Base-by-base conservation (phyloP, 2,797 vertebrate species). In the Molossus molossus region DNA sequence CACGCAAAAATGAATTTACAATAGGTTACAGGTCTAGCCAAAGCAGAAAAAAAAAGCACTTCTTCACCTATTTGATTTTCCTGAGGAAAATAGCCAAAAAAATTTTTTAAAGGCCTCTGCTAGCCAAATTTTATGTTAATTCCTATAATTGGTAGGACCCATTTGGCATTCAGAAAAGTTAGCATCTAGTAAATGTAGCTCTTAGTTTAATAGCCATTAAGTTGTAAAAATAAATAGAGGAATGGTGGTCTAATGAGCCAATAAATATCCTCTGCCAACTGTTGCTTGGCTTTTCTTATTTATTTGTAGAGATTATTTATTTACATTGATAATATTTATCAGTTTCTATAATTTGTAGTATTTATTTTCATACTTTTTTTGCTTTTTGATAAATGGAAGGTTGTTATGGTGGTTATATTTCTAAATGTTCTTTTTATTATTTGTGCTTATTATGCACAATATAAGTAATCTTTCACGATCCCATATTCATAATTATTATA, bases 81-180 rank as follows among this genome's bases (percentile, higher is more conserved):
- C 6, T 7, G 72, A 64, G 62, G 58, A 79, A 88, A 55, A 77
- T 6, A 79, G 64, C 29, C 57, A 80, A 65, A 53, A 76, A 10
- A 48, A 23, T 33, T 7, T 21, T 20, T 67, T 9, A 77, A 67
- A 45, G 50, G 1, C 55, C 7, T 29, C 33, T 69, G 69, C 53
- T 55, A 37, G 69, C 33, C n/a, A 92, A 87, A 92, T 87, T 67
- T 20, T 15, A 23, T 70, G 62, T 70, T 57, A 70, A 83, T 89
- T 95, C 37, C 57, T 85, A 8, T 58, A 57, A 85, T 58, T 65
- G 57, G 70, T 23, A 76, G 62, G 37, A 29, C n/a, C 40, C 4
- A 45, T 75, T 69, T 87, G 8, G 60, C 33, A 64, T 76, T n/a
- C 60, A 76, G 53, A 75, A 87, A 79, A 50, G 0, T 23, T 67